Evolutionary conservation across 2,113 vertebrate species (phyloP).

Genomic region (Pan paniscus): DNA sequence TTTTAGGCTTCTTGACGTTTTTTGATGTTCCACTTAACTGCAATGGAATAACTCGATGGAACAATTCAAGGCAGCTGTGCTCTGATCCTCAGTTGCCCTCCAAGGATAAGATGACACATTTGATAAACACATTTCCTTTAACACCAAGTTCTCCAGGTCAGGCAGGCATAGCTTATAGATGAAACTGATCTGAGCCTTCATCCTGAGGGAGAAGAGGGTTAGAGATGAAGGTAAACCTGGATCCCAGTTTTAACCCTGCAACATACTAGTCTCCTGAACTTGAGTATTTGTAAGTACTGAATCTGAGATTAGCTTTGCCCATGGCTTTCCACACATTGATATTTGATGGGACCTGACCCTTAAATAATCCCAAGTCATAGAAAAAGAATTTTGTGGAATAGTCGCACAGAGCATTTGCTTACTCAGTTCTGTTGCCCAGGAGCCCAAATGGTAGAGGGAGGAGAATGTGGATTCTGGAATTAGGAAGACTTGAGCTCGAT

Average conservation of each 20-base stretch:
- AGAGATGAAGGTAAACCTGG: neutral
- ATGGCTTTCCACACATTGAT: neutral
- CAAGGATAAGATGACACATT: neutral
- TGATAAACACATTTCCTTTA: neutral
- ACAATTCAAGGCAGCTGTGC: neutral
- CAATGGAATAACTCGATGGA: neutral
- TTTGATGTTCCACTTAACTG: constrained; percentile 1
- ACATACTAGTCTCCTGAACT: neutral
- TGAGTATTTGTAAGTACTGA: neutral
- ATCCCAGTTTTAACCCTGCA: neutral
- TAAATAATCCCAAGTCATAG: neutral
- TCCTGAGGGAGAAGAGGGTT: neutral
- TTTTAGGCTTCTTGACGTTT: neutral
- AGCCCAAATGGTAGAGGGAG: neutral
- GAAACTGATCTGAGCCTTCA: neutral
- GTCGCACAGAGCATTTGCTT: neutral
- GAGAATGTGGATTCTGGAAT: neutral
- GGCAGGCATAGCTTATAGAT: neutral
- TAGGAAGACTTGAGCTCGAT: neutral
- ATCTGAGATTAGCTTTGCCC: neutral
- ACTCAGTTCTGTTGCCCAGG: neutral
- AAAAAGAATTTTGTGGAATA: neutral
- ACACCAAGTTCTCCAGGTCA: neutral
- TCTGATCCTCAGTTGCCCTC: neutral
- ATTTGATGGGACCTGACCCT: neutral